These are phyloP conservation scores for Morbakka virulenta DNA, from an alignment of 30 jellyfish, hydroid and myxozoan species.

Conservation along the genomic window DNA sequence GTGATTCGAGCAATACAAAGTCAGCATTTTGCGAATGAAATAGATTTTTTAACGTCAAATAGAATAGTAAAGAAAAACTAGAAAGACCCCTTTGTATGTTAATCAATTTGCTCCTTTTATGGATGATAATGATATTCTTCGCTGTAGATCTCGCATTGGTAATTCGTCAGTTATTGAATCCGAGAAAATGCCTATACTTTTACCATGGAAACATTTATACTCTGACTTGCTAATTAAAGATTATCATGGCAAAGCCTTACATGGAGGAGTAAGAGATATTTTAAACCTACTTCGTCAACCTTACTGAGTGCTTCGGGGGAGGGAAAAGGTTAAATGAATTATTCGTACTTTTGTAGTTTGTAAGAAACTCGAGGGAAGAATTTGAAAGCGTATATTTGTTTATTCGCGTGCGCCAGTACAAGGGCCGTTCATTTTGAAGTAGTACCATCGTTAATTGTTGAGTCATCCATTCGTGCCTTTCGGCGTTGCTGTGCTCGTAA, in stretches of 20 bases:
- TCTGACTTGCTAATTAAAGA: no score
- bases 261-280: no score
- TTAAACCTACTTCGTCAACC: no score
- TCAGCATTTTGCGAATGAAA: no score
- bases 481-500: constrained; percentile 23
- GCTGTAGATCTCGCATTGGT: no score
- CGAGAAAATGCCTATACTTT: not conserved
- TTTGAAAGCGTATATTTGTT: no score
- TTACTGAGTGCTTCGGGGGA: constrained; percentile 20
- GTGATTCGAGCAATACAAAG: no score
- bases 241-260: no score
- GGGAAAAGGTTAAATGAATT: constrained; percentile 18
- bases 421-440: constrained; percentile 50
- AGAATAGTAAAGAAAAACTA: not conserved
- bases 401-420: no score
- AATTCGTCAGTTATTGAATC: no score
- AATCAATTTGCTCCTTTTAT: no score
- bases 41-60: not conserved
- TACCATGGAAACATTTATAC: not conserved
- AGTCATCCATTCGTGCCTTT: constrained; percentile 23
- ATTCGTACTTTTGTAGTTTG: constrained; percentile 23
- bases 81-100: no score
- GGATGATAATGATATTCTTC: not conserved
- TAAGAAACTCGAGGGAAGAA: constrained; percentile 30
- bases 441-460: not conserved